phyloP scores from a whole-genome alignment of 2,113 vertebrate genomes.

The Xiphorhynchus elegans region DNA sequence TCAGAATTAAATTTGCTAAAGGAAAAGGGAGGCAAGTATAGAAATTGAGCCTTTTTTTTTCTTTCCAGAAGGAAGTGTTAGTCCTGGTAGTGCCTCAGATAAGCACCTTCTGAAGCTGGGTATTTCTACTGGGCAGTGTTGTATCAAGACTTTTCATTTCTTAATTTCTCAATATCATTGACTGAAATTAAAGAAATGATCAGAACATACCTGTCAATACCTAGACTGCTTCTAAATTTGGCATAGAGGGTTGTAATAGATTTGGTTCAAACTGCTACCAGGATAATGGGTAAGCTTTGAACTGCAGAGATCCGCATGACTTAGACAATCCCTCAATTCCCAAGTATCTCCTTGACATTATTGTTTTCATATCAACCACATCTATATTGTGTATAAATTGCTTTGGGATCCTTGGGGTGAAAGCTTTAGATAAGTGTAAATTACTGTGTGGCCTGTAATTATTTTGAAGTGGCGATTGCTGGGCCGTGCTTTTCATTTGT shows the following conservation, averaged over 20 bases:
- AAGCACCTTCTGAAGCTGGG: background rate
- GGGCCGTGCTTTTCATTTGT: slow-evolving; percentile 13
- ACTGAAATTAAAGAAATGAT: background rate
- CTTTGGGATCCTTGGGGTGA: slow-evolving; percentile 30
- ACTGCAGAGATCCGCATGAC: rapidly evolving
- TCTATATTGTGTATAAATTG: slow-evolving; percentile 40
- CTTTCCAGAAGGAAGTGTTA: background rate
- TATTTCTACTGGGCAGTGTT: background rate
- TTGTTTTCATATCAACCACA: slow-evolving; percentile 6
- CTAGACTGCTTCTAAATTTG: background rate
- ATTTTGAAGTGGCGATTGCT: slow-evolving; percentile 41
- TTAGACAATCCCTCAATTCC: background rate
- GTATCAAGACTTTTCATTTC: background rate
- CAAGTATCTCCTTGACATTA: background rate
- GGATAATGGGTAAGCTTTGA: background rate
- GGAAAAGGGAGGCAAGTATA: background rate
- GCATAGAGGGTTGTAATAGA: background rate
- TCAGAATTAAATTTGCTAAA: background rate
- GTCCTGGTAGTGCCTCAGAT: background rate
- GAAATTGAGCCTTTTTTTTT: background rate
- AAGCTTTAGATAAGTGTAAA: slow-evolving; percentile 49
- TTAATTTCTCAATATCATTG: background rate
- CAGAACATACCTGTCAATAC: background rate
- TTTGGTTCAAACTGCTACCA: background rate
- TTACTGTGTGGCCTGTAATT: slow-evolving; percentile 53